Conservation (phyloP, 2,888 invertebrate genomes). For the Cheilosia vernalis region DNA sequence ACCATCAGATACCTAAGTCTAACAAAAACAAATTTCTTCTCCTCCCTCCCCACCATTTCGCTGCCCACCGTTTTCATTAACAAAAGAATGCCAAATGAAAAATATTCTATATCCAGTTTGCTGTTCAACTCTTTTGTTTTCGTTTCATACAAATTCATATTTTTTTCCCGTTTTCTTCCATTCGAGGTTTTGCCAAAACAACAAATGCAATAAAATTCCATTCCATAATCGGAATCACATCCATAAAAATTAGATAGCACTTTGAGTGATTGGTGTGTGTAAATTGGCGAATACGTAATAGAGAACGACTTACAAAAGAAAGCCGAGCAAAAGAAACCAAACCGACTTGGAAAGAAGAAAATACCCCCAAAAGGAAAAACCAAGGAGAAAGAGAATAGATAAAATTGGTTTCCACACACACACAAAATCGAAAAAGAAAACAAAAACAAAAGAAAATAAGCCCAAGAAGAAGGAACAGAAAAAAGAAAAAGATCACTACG, state of each 20-base stretch:
- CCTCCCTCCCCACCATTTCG: background rate
- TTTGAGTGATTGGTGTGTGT: slow-evolving; percentile 19
- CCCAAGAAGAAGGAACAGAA: slow-evolving; percentile 13
- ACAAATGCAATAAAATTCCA: slow-evolving; percentile 68
- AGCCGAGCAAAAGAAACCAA: slow-evolving; percentile 51
- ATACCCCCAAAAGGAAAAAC: slow-evolving; percentile 38
- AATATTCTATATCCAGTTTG: slow-evolving; percentile 52
- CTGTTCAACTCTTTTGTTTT: slow-evolving; percentile 65
- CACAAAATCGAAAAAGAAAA: slow-evolving; percentile 39
- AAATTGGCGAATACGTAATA: slow-evolving; percentile 70
- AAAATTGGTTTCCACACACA: slow-evolving; percentile 43
- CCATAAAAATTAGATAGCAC: slow-evolving; percentile 41
- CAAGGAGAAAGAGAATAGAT: slow-evolving; percentile 15
- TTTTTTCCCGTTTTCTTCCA: slow-evolving; percentile 4
- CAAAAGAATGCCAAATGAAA: slow-evolving; percentile 45
- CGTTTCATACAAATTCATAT: background rate
- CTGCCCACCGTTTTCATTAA: background rate
- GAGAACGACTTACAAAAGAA: slow-evolving; percentile 60
- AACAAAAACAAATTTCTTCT: slow-evolving; percentile 3
- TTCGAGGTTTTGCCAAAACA: slow-evolving; percentile 45
- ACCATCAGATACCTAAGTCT: background rate
- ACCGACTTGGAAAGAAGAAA: slow-evolving; percentile 42
- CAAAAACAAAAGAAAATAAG: slow-evolving; percentile 15
- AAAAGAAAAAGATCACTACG: background rate
- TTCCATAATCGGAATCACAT: slow-evolving; percentile 59